Conservation (phyloP, 2,113 vertebrate species). For the Myotis brandtii region DNA sequence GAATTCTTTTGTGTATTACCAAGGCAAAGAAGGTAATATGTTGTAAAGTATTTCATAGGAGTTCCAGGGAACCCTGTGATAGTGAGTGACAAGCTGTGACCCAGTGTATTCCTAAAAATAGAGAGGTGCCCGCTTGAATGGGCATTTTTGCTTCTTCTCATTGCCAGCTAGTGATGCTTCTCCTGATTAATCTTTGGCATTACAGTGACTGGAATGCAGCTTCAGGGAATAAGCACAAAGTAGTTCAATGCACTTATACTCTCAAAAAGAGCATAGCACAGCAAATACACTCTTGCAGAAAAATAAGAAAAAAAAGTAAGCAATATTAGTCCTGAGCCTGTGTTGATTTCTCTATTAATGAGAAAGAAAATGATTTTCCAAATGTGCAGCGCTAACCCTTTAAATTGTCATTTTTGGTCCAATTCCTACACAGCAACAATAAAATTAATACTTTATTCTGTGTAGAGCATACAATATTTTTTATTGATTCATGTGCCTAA, state of each 20-base stretch:
- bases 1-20: background rate
- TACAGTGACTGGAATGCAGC: slow-evolving; percentile 7
- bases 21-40: background rate
- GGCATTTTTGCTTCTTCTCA: background rate
- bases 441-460: slow-evolving; percentile 36
- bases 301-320: slow-evolving; percentile 46
- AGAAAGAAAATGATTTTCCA: slow-evolving; percentile 58
- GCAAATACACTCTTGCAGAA: slow-evolving; percentile 2
- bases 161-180: slow-evolving; percentile 45
- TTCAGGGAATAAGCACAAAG: slow-evolving; percentile 18
- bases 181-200: slow-evolving; percentile 44
- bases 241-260: background rate
- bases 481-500: slow-evolving; percentile 32
- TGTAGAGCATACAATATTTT: background rate
- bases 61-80: background rate
- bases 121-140: background rate
- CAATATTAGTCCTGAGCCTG: background rate
- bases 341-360: slow-evolving; percentile 43
- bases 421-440: background rate
- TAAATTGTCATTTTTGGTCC: slow-evolving; percentile 48
- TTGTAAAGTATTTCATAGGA: slow-evolving; percentile 22
- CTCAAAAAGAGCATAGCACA: background rate
- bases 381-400: slow-evolving; percentile 26
- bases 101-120: slow-evolving; percentile 53
- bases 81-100: slow-evolving; percentile 48